phyloP scores from a whole-genome alignment of 2,797 vertebrate species.

The Hydrolagus colliei region DNA sequence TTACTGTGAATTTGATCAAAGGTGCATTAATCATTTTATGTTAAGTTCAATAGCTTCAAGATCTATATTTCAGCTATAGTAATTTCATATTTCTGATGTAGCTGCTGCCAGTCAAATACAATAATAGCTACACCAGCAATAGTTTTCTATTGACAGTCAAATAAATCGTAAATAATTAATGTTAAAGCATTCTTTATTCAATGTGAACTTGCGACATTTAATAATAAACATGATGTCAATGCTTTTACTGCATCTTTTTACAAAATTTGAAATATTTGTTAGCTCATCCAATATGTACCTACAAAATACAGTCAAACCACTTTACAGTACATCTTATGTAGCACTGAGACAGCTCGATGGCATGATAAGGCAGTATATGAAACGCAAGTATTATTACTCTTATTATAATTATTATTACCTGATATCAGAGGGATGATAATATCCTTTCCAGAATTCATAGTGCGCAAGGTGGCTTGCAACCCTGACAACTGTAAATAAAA shows the following conservation, averaged over 20 bases:
- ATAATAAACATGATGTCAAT: neutral
- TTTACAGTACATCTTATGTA: too few relatives aligned
- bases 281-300: neutral
- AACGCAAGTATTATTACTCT: too few relatives aligned
- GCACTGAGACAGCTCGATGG: too few relatives aligned
- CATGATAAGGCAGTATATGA: too few relatives aligned
- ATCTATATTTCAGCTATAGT: too few relatives aligned
- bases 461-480: conserved; percentile 44
- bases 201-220: too few relatives aligned
- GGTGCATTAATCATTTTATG: neutral
- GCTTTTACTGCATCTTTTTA: neutral
- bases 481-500: conserved; percentile 45
- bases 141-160: too few relatives aligned
- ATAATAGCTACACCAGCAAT: neutral
- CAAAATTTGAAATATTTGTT: neutral
- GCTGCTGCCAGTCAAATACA: neutral
- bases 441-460: conserved; percentile 34
- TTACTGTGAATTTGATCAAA: neutral
- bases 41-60: neutral
- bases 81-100: neutral
- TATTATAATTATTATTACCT: conserved; percentile 13
- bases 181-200: too few relatives aligned
- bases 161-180: too few relatives aligned
- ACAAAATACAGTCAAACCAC: too few relatives aligned
- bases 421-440: conserved; percentile 1